These are phyloP conservation scores for Melipona bicolor DNA, from an alignment of 2,888 invertebrate species.

Conservation along the genomic window DNA sequence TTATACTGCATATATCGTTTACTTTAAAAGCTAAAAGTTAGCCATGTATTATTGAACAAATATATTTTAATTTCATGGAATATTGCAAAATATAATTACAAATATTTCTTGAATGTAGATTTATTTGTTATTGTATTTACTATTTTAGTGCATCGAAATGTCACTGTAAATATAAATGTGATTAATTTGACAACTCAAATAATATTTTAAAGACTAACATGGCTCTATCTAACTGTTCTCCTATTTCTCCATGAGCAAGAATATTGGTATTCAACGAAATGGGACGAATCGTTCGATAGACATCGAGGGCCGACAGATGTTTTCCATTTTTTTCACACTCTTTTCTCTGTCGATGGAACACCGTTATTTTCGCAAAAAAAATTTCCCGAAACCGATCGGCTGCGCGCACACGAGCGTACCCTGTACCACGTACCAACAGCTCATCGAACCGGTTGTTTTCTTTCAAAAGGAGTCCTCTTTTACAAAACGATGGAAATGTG, in stretches of 20 bases:
- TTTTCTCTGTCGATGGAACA: slow-evolving; percentile 72
- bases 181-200: not conserved
- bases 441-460: slow-evolving; percentile 68
- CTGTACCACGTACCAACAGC: slow-evolving; percentile 48
- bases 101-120: not conserved
- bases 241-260: not conserved
- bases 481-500: slow-evolving; percentile 15
- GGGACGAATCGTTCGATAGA: slow-evolving; percentile 80
- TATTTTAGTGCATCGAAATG: not conserved
- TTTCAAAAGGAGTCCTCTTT: slow-evolving; percentile 43
- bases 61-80: not conserved
- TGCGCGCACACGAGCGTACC: slow-evolving; percentile 61
- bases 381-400: slow-evolving; percentile 79
- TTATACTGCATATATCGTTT: not conserved
- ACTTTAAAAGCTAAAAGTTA: not conserved
- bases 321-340: slow-evolving; percentile 79
- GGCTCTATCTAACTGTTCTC: not conserved
- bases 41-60: not conserved
- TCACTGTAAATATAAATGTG: not conserved
- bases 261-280: slow-evolving; percentile 69
- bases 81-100: not conserved
- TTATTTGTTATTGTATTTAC: not conserved
- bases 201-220: not conserved
- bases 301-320: slow-evolving; percentile 83
- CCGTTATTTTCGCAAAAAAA: slow-evolving; percentile 83